Percentiles rank a stretch among this genome's conserved stretches.
phyloP scores from a whole-genome alignment of 2,888 invertebrate species.

The Xanthia togata region DNA sequence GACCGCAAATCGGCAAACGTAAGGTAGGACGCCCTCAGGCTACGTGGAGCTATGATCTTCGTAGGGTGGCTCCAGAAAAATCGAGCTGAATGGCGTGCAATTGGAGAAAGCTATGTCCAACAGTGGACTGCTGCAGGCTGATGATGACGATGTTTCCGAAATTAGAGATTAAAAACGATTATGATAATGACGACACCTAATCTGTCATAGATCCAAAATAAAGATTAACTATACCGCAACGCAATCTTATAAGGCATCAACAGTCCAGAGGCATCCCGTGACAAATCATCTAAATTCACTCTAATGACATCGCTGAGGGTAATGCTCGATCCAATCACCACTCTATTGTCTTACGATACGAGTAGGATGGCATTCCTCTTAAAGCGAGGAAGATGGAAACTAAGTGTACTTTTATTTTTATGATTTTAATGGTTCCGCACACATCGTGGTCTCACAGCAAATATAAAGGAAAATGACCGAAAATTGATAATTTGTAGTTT shows the following conservation, averaged over 20 bases:
- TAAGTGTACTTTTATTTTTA: background rate
- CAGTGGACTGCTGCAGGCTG: too few species aligned
- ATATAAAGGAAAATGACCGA: too few species aligned
- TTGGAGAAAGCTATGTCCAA: too few species aligned
- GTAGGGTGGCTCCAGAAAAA: too few species aligned
- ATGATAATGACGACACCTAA: background rate
- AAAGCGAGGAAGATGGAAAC: background rate
- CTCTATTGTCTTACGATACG: slow-evolving; percentile 42
- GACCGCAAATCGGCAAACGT: too few species aligned
- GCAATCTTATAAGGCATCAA: background rate
- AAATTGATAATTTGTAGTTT: too few species aligned
- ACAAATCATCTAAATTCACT: slow-evolving; percentile 38
- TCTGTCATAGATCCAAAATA: background rate
- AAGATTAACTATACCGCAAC: background rate
- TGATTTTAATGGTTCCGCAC: too few species aligned
- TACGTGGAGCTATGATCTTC: too few species aligned
- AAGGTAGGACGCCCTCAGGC: too few species aligned
- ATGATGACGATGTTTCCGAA: background rate
- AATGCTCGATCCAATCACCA: slow-evolving; percentile 25
- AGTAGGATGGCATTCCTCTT: background rate
- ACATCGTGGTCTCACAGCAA: too few species aligned
- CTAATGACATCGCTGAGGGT: slow-evolving; percentile 33
- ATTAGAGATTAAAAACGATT: background rate
- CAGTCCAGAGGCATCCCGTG: slow-evolving; percentile 22
- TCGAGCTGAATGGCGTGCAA: too few species aligned